Evolutionary conservation across 2,113 vertebrate genomes (phyloP), one percentile per base, ranked within the genome.

Genomic region (Centrocercus urophasianus): DNA sequence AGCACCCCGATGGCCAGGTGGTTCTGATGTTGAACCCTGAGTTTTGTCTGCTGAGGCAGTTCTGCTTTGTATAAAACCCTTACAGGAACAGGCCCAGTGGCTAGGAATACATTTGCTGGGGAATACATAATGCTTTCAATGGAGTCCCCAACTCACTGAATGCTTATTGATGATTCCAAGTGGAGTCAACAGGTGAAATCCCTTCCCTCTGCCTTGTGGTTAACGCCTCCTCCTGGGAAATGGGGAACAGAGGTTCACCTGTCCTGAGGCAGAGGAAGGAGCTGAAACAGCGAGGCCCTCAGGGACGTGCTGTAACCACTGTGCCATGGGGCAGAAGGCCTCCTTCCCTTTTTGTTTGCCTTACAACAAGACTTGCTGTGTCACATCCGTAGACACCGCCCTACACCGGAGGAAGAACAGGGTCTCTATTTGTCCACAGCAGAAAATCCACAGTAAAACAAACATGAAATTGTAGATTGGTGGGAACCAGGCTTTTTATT

Each of bases 391-490:
- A 72, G 47, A 67, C 43, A 72, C 24, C 71, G 56, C 25, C 77
- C 22, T 85, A 61, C 79, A 56, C 40, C 43, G 40, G 38, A 91
- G 24, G 42, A 93, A 87, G 57, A 91, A 43, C 11, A 87, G 10
- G 13, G 6, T 52, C 40, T 69, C 38, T 88, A 24, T 73, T 82
- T 76, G 64, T 69, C 64, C 36, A 63, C 22, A 66, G 40, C 42
- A 81, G 56, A 83, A 90, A 83, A 90, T 81, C 8, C 70, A 45
- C 22, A 72, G 42, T 47, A 57, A 89, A 90, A 54, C 52, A 7
- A 21, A 38, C 21, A 60, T 4, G n/a, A 52, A 71, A 67, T 56
- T 71, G 78, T 67, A 73, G 28, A 61, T 11, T 75, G 34, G 4
- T 24, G 15, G 45, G 82, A 93, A 82, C 52, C 34, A 47, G 42